Evolutionary conservation across 2,888 invertebrate genomes (phyloP).

Genomic region (Acanthosepion lycidas): DNA sequence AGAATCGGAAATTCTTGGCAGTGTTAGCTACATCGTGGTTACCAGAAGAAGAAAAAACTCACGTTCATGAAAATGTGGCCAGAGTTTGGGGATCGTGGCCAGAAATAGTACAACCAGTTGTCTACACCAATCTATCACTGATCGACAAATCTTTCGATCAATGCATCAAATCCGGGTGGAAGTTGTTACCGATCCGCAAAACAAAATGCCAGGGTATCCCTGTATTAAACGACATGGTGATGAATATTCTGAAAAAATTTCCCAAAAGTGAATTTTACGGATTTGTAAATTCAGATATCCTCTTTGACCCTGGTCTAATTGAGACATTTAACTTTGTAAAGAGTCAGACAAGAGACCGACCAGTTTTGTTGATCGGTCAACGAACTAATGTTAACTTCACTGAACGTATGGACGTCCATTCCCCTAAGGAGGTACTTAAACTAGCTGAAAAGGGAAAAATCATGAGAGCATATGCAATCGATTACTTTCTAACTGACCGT

Average conservation of each 20-base stretch:
- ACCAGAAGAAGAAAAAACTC: neutral
- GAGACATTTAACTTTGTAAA: neutral
- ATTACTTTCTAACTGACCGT: slow-evolving; percentile 39
- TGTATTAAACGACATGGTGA: neutral
- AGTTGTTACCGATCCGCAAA: neutral
- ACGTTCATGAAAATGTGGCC: neutral
- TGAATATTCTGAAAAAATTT: neutral
- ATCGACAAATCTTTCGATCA: neutral
- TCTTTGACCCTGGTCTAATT: neutral
- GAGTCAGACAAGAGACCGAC: neutral
- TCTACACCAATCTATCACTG: neutral
- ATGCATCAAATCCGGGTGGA: neutral
- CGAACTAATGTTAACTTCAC: neutral
- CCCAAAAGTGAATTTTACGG: slow-evolving; percentile 23
- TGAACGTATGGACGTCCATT: neutral
- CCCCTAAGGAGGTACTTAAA: neutral
- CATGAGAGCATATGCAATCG: neutral
- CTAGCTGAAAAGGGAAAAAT: neutral
- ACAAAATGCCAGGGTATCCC: neutral
- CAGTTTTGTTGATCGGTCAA: slow-evolving; percentile 9
- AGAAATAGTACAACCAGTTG: slow-evolving; percentile 1
- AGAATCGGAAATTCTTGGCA: neutral
- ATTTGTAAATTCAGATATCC: slow-evolving; percentile 16
- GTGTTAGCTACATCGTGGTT: neutral
- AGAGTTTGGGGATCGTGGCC: slow-evolving; percentile 24